Percentiles rank a stretch among this genome's conserved stretches.
These are phyloP conservation scores for Calidris pygmaea DNA, from an alignment of 2,113 vertebrate genomes.

Conservation along the genomic window DNA sequence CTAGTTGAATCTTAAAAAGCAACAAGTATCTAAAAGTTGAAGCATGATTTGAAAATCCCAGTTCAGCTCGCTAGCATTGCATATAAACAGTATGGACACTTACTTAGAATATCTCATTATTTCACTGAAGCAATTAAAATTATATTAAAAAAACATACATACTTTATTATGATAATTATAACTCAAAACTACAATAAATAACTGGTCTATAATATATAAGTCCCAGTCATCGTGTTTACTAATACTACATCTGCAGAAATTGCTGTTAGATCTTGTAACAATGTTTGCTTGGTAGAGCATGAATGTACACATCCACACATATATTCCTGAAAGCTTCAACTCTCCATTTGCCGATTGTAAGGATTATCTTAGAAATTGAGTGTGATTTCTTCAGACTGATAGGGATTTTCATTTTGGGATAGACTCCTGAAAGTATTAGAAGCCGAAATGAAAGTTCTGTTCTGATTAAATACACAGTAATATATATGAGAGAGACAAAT, in stretches of 20 bases:
- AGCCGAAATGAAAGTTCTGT: not conserved
- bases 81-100: not conserved
- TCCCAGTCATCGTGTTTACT: not conserved
- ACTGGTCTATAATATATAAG: not conserved
- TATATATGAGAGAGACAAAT: not conserved
- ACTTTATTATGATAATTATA: not conserved
- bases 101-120: not conserved
- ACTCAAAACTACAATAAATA: not conserved
- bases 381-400: not conserved
- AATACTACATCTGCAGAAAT: not conserved
- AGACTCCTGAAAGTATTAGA: not conserved
- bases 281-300: not conserved
- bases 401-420: not conserved
- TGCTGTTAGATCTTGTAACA: not conserved
- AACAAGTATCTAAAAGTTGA: not conserved
- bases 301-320: not conserved
- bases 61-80: not conserved
- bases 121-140: not conserved
- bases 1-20: not conserved
- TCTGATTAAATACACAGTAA: not conserved
- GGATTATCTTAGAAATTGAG: not conserved
- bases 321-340: not conserved
- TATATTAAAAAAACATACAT: not conserved
- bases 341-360: not conserved
- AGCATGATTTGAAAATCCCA: not conserved